Base-by-base conservation (phyloP, 2,888 invertebrate species). In the Kryphioiulus occultus region DNA sequence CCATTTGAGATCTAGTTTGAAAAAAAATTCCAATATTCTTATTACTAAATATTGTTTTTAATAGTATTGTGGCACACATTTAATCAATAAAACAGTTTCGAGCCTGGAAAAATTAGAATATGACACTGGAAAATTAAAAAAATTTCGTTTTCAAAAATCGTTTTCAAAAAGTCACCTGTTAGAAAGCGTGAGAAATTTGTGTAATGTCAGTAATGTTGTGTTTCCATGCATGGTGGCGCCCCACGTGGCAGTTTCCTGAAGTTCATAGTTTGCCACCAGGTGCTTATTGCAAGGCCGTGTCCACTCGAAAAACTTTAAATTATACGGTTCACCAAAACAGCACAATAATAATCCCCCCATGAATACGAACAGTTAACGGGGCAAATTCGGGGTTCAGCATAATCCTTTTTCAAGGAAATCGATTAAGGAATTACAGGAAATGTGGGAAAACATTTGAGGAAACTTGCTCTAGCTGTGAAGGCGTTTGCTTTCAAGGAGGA, bases 381-480 rank as follows among this genome's bases (percentile, higher is more conserved):
- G 78, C 30, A 78, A 30, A 30, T 78, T 22, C 30, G 15, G 30
- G 78, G 78, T 78, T 78, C 30, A 9, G 12, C 26, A 30, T 78
- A 78, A 78, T 78, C 78, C 78, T 78, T 78, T 78, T 30, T 78
- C 78, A 78, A 78, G 78, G 78, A 78, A 78, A 78, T 78, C 78
- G 78, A 78, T 78, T 78, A 78, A 78, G 78, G 30, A 78, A 26
- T 30, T 78, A 30, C 78, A 78, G 78, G 78, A 78, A 78, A 78
- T 78, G 78, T 30, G 78, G 12, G 78, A 78, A 78, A 78, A 30
- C 22, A 68, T n/a, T n/a, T n/a, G n/a, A n/a, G n/a, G n/a, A n/a
- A n/a, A n/a, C n/a, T n/a, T n/a, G n/a, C n/a, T n/a, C n/a, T n/a
- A 68, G 59, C 12, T 22, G 10, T 26, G 19, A 12, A 44, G 10